Base-by-base conservation (phyloP, 2,797 vertebrate species). In the Cossypha dichroa region DNA sequence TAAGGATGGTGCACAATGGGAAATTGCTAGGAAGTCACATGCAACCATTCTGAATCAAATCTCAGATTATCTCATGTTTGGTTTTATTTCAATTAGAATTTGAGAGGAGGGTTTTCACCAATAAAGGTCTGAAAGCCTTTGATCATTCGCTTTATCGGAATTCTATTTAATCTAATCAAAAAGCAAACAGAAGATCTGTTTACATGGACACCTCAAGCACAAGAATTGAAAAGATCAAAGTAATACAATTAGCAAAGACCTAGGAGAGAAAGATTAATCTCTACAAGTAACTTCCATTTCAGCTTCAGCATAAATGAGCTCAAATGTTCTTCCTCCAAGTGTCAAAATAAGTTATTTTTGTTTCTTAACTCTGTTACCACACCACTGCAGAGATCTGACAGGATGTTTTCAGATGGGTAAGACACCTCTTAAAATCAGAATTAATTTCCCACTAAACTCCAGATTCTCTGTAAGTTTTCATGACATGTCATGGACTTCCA, bases 141-240 rank as follows among this genome's bases (percentile, higher is more conserved):
- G 87, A 95, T 93, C 78, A 4, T 93, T 94, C 40, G 5, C 85
- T 87, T 76, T 28, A 89, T 93, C 10, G 33, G 69, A 96, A 93
- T 82, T 96, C 94, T 97, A 96, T 95, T 96, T 93, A 95, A 96
- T 95, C 94, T 93, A 91, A 75, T 19, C 87, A 80, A 91, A 94
- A 91, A 62, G 95, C 90, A 90, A 95, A 90, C 88, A 93, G 94
- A 93, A 93, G 89, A 94, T 91, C 95, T 96, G 87, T 94, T 97
- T 96, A 96, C 93, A 94, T 3, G 91, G 93, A 94, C 87, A 96
- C 93, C 89, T 96, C 94, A 84, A 94, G 85, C 87, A 96, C 82
- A 81, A 90, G 95, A 94, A 85, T 81, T 52, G 85, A 90, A 95
- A 97, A 95, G 95, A 97, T 93, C 96, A 91, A 94, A 96, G 85